phyloP scores from a whole-genome alignment of 92 coral and sea anemone genomes.

The Palythoa grandiflora region DNA sequence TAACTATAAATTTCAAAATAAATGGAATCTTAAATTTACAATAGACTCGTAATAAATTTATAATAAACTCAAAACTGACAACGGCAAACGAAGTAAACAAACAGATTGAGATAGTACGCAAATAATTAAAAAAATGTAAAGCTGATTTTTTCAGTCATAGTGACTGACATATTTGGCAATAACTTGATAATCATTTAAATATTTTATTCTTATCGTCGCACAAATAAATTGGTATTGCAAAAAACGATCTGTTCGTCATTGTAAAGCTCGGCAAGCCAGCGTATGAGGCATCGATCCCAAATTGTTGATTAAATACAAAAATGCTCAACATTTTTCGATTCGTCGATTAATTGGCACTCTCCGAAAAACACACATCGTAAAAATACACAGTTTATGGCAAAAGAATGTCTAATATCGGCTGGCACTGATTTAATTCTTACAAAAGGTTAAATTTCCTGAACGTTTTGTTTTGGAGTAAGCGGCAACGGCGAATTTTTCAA shows the following conservation, averaged over 20 bases:
- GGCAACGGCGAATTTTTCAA: background rate
- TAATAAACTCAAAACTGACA: background rate
- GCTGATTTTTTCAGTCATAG: background rate
- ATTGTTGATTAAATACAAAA: background rate
- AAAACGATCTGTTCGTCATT: background rate
- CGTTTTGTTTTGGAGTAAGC: background rate
- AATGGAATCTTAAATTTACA: background rate
- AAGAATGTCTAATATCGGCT: background rate
- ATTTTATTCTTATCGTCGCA: background rate
- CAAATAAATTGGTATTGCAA: background rate
- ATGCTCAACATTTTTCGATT: background rate
- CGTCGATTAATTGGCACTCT: background rate
- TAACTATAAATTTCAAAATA: background rate
- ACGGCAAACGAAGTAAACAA: background rate
- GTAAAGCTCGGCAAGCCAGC: background rate
- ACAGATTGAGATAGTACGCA: background rate
- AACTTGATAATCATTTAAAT: background rate
- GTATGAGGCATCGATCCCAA: background rate
- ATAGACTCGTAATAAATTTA: background rate
- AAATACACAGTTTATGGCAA: background rate
- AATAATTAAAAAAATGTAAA: background rate
- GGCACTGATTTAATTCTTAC: background rate
- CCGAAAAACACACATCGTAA: background rate
- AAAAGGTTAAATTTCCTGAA: background rate
- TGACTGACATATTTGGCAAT: background rate